Base-by-base conservation (phyloP, 2,888 invertebrate species). In the Mythimna vitellina region DNA sequence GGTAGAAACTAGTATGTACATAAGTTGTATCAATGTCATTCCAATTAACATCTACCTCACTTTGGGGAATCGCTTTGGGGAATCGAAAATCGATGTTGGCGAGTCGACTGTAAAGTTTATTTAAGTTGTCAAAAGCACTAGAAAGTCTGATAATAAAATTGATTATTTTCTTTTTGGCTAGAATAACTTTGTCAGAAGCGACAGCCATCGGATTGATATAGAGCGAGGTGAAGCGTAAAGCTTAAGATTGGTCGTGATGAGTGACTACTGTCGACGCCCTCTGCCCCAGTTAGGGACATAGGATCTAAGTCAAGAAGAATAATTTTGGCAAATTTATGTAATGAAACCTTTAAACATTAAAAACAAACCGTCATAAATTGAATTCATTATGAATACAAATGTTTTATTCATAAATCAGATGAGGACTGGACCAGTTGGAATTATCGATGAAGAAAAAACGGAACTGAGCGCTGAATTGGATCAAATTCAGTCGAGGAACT, bases 381-480 rank as follows among this genome's bases (percentile, higher is more conserved):
- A 74, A 75, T 62, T 80, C 53, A 73, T 61, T 71, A 61, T 32
- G 42, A 60, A 78, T 60, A 60, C 22, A 7, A 78, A 78, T 74
- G 73, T 78, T 74, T 78, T 70, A 74, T 78, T 74, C 73, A 74
- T 73, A 78, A 60, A 35, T 46, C 58, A 35, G 71, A 53, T 32
- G 60, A 60, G 46, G 58, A 49, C 35, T n/a, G 22, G 25, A 51
- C 53, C 53, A 46, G 71, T 74, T 35, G 51, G 60, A 60, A 53
- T 22, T 60, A 71, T 71, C 14, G 60, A 78, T 70, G 76, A 46
- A 46, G 46, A 46, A 22, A 77, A 69, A 78, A 53, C 7, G 12
- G 71, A 12, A 29, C 54, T 14, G 57, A 5, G 14, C n/a, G 25
- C 17, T 54, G 53, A 65, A 46, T 20, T 32, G 42, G 17, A 66